Percentiles rank a stretch among this genome's conserved stretches.
Conservation (phyloP, 2,797 vertebrate genomes). For the Pseudopleuronectes americanus region DNA sequence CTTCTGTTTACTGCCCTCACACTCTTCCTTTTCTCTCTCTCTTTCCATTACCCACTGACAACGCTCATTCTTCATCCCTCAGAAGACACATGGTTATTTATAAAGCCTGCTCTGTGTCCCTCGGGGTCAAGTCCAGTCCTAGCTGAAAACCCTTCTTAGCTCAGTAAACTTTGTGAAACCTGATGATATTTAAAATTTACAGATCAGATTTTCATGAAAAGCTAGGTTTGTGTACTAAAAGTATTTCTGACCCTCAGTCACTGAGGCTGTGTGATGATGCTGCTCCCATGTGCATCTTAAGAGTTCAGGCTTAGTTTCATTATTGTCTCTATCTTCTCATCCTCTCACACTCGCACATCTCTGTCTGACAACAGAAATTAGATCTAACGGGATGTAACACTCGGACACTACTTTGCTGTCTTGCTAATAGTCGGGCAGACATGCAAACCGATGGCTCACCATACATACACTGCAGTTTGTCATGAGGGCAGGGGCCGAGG, state of each 20-base stretch:
- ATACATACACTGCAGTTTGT: conserved; percentile 27
- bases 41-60: conserved; percentile 50
- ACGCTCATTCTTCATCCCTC: conserved; percentile 66
- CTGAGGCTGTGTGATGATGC: background rate
- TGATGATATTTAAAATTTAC: too few relatives aligned
- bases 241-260: background rate
- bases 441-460: conserved; percentile 23
- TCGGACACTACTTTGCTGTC: background rate
- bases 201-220: too few relatives aligned
- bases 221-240: background rate
- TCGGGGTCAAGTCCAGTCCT: conserved; percentile 32
- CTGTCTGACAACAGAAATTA: background rate
- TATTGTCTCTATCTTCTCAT: background rate
- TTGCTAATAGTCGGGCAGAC: conserved; percentile 2
- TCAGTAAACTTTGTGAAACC: too few relatives aligned
- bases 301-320: background rate
- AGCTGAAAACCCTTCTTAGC: too few relatives aligned
- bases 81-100: conserved; percentile 69
- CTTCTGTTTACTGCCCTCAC: conserved; percentile 20
- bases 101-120: conserved; percentile 58
- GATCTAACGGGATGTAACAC: background rate
- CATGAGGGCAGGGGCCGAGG: background rate
- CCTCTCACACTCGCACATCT: background rate
- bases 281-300: background rate
- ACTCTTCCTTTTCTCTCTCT: conserved; percentile 21